phyloP scores from a whole-genome alignment of 2,888 invertebrate species.

The Drosophila birchii region DNA sequence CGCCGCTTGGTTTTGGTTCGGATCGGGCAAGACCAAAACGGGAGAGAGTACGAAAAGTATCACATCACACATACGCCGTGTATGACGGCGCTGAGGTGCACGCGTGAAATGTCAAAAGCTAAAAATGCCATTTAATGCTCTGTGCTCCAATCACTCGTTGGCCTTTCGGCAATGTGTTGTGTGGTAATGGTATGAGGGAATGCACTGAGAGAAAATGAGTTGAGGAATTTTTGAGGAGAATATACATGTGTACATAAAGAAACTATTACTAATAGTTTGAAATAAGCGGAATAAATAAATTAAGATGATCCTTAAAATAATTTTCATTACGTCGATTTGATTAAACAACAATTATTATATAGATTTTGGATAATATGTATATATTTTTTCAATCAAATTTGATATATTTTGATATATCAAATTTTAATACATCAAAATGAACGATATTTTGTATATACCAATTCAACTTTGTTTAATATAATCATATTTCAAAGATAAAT shows the following conservation, averaged over 20 bases:
- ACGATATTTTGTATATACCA: background rate
- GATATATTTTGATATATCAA: background rate
- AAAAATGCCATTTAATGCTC: slow-evolving; percentile 72
- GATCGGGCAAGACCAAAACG: slow-evolving; percentile 38
- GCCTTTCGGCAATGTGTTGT: slow-evolving; percentile 58
- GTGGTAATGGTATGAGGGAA: background rate
- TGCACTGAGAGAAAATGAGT: background rate
- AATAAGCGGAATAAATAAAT: no score
- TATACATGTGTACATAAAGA: no score
- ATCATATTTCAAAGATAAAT: no score
- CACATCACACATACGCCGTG: slow-evolving; percentile 79
- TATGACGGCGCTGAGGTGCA: slow-evolving; percentile 61
- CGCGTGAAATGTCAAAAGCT: slow-evolving; percentile 81
- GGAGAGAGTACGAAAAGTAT: slow-evolving; percentile 71
- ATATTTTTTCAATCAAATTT: background rate
- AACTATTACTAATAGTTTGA: no score
- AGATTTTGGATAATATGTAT: background rate
- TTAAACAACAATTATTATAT: background rate
- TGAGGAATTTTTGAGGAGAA: background rate
- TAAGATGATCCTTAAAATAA: no score
- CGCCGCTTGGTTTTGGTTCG: background rate
- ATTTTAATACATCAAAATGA: background rate
- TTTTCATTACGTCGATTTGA: no score
- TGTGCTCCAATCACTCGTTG: slow-evolving; percentile 52
- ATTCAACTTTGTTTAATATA: no score